phyloP scores from a whole-genome alignment of 2,888 invertebrate genomes.

The Drosophila mayaguana region DNA sequence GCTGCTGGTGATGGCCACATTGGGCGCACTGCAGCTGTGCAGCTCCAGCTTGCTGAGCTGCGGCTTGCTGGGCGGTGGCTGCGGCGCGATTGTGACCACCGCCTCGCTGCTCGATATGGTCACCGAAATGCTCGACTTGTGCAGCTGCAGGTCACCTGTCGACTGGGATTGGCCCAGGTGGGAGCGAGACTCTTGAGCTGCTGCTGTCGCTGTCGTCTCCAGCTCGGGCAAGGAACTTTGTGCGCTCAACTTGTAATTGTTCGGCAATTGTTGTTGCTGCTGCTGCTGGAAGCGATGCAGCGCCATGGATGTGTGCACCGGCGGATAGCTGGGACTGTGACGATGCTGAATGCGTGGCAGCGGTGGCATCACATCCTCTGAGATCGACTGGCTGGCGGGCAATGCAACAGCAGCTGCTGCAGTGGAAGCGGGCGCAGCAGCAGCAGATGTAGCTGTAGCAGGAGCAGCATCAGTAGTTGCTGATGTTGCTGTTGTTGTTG shows the following conservation, averaged over 20 bases:
- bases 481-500: conserved; percentile 24
- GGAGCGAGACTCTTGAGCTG: conserved; percentile 30
- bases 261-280: conserved; percentile 51
- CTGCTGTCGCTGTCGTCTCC: conserved; percentile 27
- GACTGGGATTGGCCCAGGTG: conserved; percentile 63
- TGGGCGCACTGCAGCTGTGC: conserved; percentile 68
- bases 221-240: conserved; percentile 76
- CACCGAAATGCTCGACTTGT: conserved; percentile 83
- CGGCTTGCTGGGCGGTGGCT: conserved; percentile 68
- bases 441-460: conserved; percentile 35
- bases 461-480: conserved; percentile 22
- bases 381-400: conserved; percentile 40
- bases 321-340: conserved; percentile 83
- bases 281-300: conserved; percentile 76
- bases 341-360: conserved; percentile 74
- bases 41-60: conserved; percentile 61
- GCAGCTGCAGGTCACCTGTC: conserved; percentile 71
- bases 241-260: conserved; percentile 47
- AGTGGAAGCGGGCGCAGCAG: not conserved
- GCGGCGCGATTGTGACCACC: conserved; percentile 70
- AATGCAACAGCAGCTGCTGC: conserved; percentile 27
- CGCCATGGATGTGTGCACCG: conserved; percentile 75
- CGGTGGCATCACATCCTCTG: conserved; percentile 58
- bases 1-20: conserved; percentile 48
- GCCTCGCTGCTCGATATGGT: conserved; percentile 80